Evolutionary conservation across 1,140 invertebrate species (phyloP), one percentile per base, ranked within the genome.

Genomic region (Sycophila sp.): DNA sequence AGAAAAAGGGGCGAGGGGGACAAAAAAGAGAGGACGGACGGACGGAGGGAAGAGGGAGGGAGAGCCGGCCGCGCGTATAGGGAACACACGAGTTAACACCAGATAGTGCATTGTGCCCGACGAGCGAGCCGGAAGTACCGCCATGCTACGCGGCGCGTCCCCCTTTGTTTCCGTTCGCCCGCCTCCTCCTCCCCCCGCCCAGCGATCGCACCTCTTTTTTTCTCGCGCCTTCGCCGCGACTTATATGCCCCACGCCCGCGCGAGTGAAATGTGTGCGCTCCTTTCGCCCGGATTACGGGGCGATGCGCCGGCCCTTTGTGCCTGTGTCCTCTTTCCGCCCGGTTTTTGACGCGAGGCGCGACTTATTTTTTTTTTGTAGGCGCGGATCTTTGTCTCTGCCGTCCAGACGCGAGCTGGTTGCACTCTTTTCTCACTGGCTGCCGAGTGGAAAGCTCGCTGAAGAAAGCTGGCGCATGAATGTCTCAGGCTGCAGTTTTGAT

Each of bases 51-150:
- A n/a, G 73, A 68, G 75, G 74, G 74, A 71, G 74, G 67, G 73
- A 72, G 77, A 71, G 73, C 72, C 77, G 72, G 73, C 73, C 38
- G 1, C 38, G n/a, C 36, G n/a, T 40, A 40, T 40, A 40, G 3
- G 53, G 71, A 75, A 75, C 74, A 81, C 77, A 80, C 76, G 80
- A 83, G 81, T 85, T 82, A 82, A 84, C 82, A 81, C 80, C 78
- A 73, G 76, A 75, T 75, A 72, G 77, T 75, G 80, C 80, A 85
- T 86, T 85, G 85, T 86, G 81, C 83, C 83, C 76, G 83, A 83
- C 83, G 83, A 86, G 83, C 81, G 82, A 85, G 78, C 84, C 83
- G 84, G 84, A 86, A 85, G 76, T 82, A 81, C 76, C 81, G 82
- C 83, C 83, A 84, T 84, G 83, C 82, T 84, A 80, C 82, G 77